phyloP scores from a whole-genome alignment of 2,888 invertebrate genomes.

The Trissolcus japonicus region DNA sequence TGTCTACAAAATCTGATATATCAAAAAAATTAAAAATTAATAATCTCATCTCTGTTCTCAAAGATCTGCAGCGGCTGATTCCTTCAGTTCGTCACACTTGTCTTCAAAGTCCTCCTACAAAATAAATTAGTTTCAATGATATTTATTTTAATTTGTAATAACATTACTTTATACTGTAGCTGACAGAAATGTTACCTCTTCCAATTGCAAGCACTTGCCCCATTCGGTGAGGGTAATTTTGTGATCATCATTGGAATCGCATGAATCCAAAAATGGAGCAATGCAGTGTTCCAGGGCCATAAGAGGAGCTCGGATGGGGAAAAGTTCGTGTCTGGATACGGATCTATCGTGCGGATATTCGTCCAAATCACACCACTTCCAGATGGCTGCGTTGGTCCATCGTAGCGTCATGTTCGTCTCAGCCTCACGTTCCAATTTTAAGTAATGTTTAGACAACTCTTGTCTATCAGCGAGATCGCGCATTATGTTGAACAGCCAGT shows the following conservation, averaged over 20 bases:
- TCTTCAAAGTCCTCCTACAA: conserved; percentile 86
- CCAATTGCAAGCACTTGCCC: conserved; percentile 91
- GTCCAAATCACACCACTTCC: conserved; percentile 99
- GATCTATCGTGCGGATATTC: conserved; percentile 91
- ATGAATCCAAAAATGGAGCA: conserved; percentile 94
- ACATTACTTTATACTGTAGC: neutral
- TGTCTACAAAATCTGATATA: conserved; percentile 6
- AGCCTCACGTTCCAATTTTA: conserved; percentile 92
- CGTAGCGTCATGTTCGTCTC: conserved; percentile 89
- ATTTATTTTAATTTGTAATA: conserved; percentile 1
- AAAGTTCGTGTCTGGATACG: conserved; percentile 95
- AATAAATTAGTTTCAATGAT: conserved; percentile 21
- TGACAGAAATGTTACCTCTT: conserved; percentile 80
- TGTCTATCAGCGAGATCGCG: conserved; percentile 93
- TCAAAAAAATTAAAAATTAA: neutral
- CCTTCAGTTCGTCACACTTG: conserved; percentile 86
- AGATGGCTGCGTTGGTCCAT: conserved; percentile 95
- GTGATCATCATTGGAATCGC: conserved; percentile 93
- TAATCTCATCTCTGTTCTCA: conserved; percentile 3
- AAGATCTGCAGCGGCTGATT: conserved; percentile 69
- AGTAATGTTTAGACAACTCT: conserved; percentile 88
- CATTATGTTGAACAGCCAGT: conserved; percentile 99
- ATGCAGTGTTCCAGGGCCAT: conserved; percentile 98
- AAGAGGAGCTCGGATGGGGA: conserved; percentile 95
- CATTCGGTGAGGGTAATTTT: conserved; percentile 94